Percentiles rank a stretch among this genome's conserved stretches.
phyloP scores from a whole-genome alignment of 2,113 vertebrate species.

The Podarcis cretensis region DNA sequence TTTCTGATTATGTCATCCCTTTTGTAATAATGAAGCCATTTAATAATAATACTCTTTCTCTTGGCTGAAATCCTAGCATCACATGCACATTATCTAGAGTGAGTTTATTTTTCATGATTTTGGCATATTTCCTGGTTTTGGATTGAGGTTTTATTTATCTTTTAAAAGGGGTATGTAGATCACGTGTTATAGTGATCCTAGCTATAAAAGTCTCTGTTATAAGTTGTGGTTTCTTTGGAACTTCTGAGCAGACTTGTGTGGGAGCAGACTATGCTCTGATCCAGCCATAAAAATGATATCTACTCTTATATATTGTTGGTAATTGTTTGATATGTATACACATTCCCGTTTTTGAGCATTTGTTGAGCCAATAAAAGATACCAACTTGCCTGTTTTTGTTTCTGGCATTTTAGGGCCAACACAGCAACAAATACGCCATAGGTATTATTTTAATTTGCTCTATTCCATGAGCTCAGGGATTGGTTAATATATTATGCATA shows the following conservation, averaged over 20 bases:
- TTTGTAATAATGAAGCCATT: constrained; percentile 1
- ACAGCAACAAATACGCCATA: not conserved
- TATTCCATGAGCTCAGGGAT: not conserved
- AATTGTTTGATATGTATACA: not conserved
- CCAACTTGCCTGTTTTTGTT: not conserved
- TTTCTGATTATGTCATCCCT: not conserved
- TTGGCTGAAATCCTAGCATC: constrained; percentile 14
- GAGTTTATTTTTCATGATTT: not conserved
- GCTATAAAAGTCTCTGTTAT: not conserved
- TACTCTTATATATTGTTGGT: not conserved
- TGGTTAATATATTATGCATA: not conserved
- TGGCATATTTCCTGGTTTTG: constrained; percentile 6
- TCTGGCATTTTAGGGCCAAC: not conserved
- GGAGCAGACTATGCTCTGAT: not conserved
- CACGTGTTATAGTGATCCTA: not conserved
- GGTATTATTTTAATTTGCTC: not conserved
- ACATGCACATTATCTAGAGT: not conserved
- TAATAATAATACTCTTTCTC: not conserved
- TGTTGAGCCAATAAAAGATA: not conserved
- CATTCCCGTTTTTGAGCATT: not conserved
- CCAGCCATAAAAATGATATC: not conserved
- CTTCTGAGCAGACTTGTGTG: not conserved
- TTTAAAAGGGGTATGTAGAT: not conserved
- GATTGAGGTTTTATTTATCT: not conserved
- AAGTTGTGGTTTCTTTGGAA: not conserved